Base-by-base conservation (phyloP, 2,797 vertebrate genomes). In the Danio choprae region DNA sequence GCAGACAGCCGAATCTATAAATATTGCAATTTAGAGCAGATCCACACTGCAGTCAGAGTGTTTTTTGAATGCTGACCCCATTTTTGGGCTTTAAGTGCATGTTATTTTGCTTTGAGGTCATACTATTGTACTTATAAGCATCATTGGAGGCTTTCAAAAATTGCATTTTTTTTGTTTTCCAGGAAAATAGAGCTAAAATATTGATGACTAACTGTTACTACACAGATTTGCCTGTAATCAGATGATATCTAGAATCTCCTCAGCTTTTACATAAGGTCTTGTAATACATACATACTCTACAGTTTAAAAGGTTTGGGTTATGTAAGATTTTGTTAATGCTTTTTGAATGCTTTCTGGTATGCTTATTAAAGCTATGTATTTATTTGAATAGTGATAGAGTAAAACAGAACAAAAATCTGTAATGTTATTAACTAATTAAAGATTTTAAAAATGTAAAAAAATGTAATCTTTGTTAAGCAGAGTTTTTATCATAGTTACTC, bases 1-100 rank as follows among this genome's bases (percentile, higher is more conserved):
- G 13, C 65, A 50, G 44, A 48, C 22, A 50, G n/a, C 64, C 16
- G 12, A 68, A 68, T 68, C 64, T 50, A 68, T 68, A 50, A 68
- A 48, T 68, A 68, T 50, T 36, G 22, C 13, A 38, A n/a, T 48
- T 22, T 48, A 48, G 16, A 11, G 16, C n/a, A 20, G n/a, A 38
- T 70, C 71, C 8, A 38, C 22, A 16, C 12, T 10, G 53, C 29
- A 40, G 50, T 38, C 15, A 48, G 22, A 48, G 1, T 63, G 40
- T n/a, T 20, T 22, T 12, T 15, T 48, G 29, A 63, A 62, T 22
- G 38, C n/a, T 62, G 16, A 50, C 4, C 3, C 2, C 12, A 50
- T 48, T 67, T 67, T 46, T 6, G 18, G 12, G 44, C 44, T 51
- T 69, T 69, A n/a, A 69, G 15, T 67, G 43, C 64, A 16, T 15